phyloP scores from a whole-genome alignment of 2,888 invertebrate species.

The Dicyrtomina minuta region DNA sequence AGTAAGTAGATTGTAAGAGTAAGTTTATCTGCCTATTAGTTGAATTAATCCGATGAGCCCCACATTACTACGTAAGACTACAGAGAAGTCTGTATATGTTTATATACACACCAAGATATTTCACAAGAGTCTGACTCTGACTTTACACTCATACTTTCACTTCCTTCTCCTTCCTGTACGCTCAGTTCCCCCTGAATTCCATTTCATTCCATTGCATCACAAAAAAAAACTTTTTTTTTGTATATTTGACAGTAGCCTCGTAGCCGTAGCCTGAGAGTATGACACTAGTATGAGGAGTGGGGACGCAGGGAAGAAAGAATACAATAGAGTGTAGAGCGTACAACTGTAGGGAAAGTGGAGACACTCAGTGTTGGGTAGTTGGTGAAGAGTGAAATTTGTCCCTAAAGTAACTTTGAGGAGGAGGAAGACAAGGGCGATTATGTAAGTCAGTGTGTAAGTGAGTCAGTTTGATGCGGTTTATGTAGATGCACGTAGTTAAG shows the following conservation, averaged over 20 bases:
- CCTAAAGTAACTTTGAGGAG: neutral
- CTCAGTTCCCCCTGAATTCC: too few relatives aligned
- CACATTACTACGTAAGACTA: too few relatives aligned
- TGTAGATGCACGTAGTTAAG: constrained; percentile 15
- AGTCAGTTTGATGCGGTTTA: constrained; percentile 22
- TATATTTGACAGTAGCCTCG: neutral
- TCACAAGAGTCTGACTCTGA: too few relatives aligned
- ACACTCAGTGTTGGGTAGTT: neutral
- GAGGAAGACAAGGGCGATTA: neutral
- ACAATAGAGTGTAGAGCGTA: neutral
- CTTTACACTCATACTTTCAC: too few relatives aligned
- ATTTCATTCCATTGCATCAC: too few relatives aligned
- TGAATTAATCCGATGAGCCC: constrained; percentile 25
- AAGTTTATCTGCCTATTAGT: constrained; percentile 19
- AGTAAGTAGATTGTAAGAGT: constrained; percentile 22
- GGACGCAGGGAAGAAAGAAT: neutral
- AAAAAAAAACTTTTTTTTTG: constrained; percentile 5
- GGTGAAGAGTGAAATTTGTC: neutral
- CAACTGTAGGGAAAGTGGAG: neutral
- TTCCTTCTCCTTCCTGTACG: too few relatives aligned
- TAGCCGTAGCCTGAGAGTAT: neutral
- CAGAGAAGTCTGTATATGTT: too few relatives aligned
- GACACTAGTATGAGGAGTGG: neutral
- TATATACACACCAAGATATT: too few relatives aligned
- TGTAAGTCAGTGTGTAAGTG: constrained; percentile 17